A percentile compares a stretch with the other conserved stretches of the same genome.
phyloP scores from a whole-genome alignment of 1,140 invertebrate genomes.

The Achatina immaculata region DNA sequence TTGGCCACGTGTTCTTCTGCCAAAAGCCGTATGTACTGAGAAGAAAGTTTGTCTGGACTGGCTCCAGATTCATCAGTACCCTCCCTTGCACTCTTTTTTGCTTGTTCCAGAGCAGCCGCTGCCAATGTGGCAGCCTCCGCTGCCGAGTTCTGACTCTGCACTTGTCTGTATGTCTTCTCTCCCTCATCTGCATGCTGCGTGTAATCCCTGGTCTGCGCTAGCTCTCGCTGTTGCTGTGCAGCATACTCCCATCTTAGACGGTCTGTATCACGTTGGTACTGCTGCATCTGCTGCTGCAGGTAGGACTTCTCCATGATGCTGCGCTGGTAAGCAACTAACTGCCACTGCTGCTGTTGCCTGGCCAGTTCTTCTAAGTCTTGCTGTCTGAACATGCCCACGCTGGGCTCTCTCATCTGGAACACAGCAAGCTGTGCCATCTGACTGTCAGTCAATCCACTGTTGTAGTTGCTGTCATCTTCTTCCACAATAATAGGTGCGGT shows the following conservation, averaged over 20 bases:
- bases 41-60: conserved; percentile 17
- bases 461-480: conserved; percentile 24
- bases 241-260: conserved; percentile 32
- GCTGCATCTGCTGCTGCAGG: conserved; percentile 37
- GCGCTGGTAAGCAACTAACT: conserved; percentile 36
- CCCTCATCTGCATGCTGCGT: neutral
- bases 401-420: conserved; percentile 35
- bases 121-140: conserved; percentile 27
- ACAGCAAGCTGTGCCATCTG: conserved; percentile 34
- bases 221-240: conserved; percentile 17
- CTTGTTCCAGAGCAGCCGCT: conserved; percentile 28
- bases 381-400: conserved; percentile 31
- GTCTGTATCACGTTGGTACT: conserved; percentile 34
- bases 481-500: conserved; percentile 31
- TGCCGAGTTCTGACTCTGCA: conserved; percentile 3
- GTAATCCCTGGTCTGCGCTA: conserved; percentile 24
- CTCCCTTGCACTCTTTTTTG: conserved; percentile 15
- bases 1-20: conserved; percentile 24
- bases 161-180: conserved; percentile 30
- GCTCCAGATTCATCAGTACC: conserved; percentile 8
- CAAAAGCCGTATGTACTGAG: conserved; percentile 32
- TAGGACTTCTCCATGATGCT: conserved; percentile 40
- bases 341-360: conserved; percentile 39
- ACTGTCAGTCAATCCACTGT: conserved; percentile 8
- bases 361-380: conserved; percentile 39